Base-by-base conservation (phyloP, 1,140 invertebrate species). In the Sycophila sp. region DNA sequence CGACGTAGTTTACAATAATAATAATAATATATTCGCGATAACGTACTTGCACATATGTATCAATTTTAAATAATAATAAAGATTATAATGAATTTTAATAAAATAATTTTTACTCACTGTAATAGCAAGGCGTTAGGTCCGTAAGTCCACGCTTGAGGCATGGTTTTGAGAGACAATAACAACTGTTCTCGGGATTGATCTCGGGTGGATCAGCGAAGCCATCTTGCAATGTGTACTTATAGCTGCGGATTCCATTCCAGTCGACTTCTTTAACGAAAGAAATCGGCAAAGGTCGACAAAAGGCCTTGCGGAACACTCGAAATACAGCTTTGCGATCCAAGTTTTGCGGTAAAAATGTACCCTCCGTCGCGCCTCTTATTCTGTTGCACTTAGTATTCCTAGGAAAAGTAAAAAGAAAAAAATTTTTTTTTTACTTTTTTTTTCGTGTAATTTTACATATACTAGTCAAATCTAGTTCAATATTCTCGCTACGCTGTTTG, bases 71-170 rank as follows among this genome's bases (percentile, higher is more conserved):
- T n/a, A n/a, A n/a, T n/a, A n/a, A n/a, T n/a, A n/a, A n/a, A n/a
- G n/a, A n/a, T n/a, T n/a, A n/a, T n/a, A n/a, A n/a, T n/a, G n/a
- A n/a, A n/a, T n/a, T n/a, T n/a, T n/a, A n/a, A n/a, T n/a, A n/a
- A n/a, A n/a, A n/a, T n/a, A n/a, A n/a, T n/a, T n/a, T 28, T 47
- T 71, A 88, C 88, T 88, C 80, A 91, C 91, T 89, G 80, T 92
- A 94, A 72, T 93, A 93, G 76, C 93, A 94, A 0, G 92, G 90
- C 0, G 91, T 89, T 0, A 94, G 73, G 69, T 89, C 90, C 0
- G 89, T 87, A 0, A 93, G 74, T 0, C 92, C 92, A 63, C 86
- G 86, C n/a, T 88, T 88, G 10, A 91, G 76, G 60, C 90, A 90
- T 4, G 81, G 80, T 2, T 82, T 74, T 5, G 88, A 83, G 8